These are phyloP conservation scores for Peromyscus californicus DNA, from an alignment of 2,113 vertebrate species.

Conservation along the genomic window DNA sequence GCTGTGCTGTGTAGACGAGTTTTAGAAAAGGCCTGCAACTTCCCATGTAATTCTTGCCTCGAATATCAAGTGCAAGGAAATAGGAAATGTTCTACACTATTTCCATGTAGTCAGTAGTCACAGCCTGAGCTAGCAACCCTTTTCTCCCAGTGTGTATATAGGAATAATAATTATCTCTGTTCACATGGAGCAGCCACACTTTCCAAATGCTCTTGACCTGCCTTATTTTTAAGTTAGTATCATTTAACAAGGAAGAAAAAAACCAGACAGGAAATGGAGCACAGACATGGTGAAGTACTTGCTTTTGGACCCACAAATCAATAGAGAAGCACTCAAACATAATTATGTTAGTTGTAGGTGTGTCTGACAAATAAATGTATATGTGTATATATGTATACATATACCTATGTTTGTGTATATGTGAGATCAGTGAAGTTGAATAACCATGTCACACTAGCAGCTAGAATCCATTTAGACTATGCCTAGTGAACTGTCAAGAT, in stretches of 20 bases:
- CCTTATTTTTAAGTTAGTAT: constrained; percentile 32
- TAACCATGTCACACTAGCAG: neutral
- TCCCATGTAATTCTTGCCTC: neutral
- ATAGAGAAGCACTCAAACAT: neutral
- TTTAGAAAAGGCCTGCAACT: neutral
- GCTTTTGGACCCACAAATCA: neutral
- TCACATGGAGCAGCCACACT: neutral
- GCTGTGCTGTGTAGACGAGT: neutral
- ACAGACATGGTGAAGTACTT: neutral
- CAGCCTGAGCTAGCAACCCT: neutral
- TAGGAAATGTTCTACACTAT: neutral
- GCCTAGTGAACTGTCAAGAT: neutral
- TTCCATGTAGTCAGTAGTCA: neutral
- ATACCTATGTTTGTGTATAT: neutral
- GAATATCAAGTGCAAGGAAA: neutral
- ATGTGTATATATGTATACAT: neutral
- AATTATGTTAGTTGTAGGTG: constrained; percentile 13
- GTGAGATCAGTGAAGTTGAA: neutral
- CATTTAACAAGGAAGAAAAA: neutral
- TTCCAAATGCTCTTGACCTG: neutral
- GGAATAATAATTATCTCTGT: constrained; percentile 7
- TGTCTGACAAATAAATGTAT: neutral
- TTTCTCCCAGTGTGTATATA: constrained; percentile 1
- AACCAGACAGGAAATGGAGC: neutral
- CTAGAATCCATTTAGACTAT: constrained; percentile 23